Percentiles rank a stretch among this genome's conserved stretches.
These are phyloP conservation scores for Myripristis jacobus DNA, from an alignment of 2,797 vertebrate species.

Conservation along the genomic window DNA sequence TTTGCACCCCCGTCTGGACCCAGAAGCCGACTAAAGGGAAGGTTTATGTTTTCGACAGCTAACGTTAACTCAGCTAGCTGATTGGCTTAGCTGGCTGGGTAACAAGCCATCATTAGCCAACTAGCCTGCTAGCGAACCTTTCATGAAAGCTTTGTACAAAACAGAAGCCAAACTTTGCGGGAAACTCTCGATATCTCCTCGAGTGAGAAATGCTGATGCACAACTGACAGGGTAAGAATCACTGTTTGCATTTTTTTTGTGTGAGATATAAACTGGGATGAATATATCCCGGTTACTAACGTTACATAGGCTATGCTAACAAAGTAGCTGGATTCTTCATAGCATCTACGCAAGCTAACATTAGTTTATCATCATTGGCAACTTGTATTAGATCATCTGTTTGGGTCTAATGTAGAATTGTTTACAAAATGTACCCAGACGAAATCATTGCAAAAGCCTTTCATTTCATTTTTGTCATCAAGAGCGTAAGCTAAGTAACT, in stretches of 20 bases:
- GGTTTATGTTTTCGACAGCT: constrained; percentile 59
- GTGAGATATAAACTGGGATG: not conserved
- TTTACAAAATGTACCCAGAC: fast-evolving
- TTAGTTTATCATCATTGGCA: constrained; percentile 4
- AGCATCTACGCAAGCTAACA: constrained; percentile 37
- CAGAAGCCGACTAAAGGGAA: constrained; percentile 34
- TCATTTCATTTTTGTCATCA: not conserved
- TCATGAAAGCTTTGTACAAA: constrained; percentile 20
- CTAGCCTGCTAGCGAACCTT: constrained; percentile 45
- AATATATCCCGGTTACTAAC: constrained; percentile 16
- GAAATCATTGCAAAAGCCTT: fast-evolving
- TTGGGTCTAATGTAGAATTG: not conserved
- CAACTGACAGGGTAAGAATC: constrained; percentile 33
- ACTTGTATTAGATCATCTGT: fast-evolving
- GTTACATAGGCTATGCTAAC: constrained; percentile 58
- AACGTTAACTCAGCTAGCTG: constrained; percentile 68
- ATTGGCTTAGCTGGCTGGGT: constrained; percentile 48
- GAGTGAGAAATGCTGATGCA: not conserved
- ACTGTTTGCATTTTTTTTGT: not conserved
- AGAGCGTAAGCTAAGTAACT: constrained; percentile 6
- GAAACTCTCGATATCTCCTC: not conserved
- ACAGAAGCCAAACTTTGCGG: not conserved
- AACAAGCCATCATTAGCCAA: constrained; percentile 71
- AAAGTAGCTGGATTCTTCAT: constrained; percentile 30
- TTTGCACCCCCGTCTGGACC: not conserved